These are phyloP conservation scores for Stictocephala bisonia DNA, from an alignment of 2,888 invertebrate genomes.

Conservation along the genomic window DNA sequence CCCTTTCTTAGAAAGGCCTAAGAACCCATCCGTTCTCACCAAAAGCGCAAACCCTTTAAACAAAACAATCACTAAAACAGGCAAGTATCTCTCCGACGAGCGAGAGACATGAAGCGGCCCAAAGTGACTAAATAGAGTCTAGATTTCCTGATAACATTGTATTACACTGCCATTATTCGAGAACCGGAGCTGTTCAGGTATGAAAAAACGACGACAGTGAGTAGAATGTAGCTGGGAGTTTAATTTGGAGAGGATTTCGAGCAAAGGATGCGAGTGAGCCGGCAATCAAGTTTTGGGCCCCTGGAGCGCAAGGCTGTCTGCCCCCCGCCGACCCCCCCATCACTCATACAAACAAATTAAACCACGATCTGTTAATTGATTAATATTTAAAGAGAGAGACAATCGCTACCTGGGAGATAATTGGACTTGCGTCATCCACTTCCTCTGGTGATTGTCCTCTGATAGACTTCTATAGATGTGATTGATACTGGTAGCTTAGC, in stretches of 20 bases:
- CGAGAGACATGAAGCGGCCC: constrained; percentile 3
- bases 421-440: constrained; percentile 19
- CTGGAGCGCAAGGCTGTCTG: too few relatives aligned
- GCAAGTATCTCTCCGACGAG: not conserved
- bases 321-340: constrained; percentile 31
- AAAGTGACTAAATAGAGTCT: constrained; percentile 15
- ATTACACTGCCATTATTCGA: constrained; percentile 34
- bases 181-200: constrained; percentile 32
- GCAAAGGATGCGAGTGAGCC: too few relatives aligned
- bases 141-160: constrained; percentile 35
- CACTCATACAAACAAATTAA: constrained; percentile 47
- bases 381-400: constrained; percentile 45
- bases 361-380: constrained; percentile 45
- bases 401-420: constrained; percentile 27
- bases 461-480: too few relatives aligned
- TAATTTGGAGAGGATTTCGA: constrained; percentile 38
- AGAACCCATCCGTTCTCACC: too few relatives aligned
- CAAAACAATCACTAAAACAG: constrained; percentile 2
- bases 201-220: constrained; percentile 31
- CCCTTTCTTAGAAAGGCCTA: too few relatives aligned
- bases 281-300: constrained; percentile 18
- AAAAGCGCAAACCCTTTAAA: too few relatives aligned
- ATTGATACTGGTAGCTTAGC: too few relatives aligned
- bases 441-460: too few relatives aligned
- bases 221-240: constrained; percentile 25